Evolutionary conservation across 2,113 vertebrate genomes (phyloP), one percentile per base, ranked within the genome.

Genomic region (Erinaceus europaeus): DNA sequence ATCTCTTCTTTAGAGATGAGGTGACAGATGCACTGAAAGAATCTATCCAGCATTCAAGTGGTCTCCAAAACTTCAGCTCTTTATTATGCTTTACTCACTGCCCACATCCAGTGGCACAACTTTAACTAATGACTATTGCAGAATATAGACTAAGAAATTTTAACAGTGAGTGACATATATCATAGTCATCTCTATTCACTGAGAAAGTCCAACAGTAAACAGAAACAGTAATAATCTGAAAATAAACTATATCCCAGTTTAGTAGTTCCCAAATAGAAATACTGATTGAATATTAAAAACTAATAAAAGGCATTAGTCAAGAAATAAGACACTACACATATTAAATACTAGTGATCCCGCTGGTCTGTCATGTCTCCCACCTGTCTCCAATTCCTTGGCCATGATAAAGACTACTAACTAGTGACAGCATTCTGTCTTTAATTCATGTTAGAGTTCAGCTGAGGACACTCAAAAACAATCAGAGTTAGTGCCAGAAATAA

Each of bases 81-180:
- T 62, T 36, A 40, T 18, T 77, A 71, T 59, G 21, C 20, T 86
- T 80, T 74, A 75, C 5, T 75, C 17, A 53, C 55, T 68, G n/a
- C 2, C 18, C 46, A 84, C 13, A 42, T 15, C 71, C 86, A 90
- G 14, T 20, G 40, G 17, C 5, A 65, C 18, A 78, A 68, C 27
- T 88, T 65, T 6, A 75, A 23, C 10, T 91, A 11, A 52, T 67
- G 18, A 76, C 18, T 79, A 46, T 38, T 87, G 17, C 40, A 88
- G 36, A 91, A 95, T 65, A n/a, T 13, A 75, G 59, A 73, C 29
- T 18, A 38, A 83, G 25, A 10, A 86, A 68, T 68, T 83, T 82
- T 20, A 53, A 75, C 90, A 84, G 61, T 74, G 36, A 67, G 9
- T 89, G 25, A 84, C 7, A 38, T 23, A 50, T 59, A n/a, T 3